A percentile compares a stretch with the other conserved stretches of the same genome.
Evolutionary conservation across 2,797 vertebrate species (phyloP).

Genomic region (Malacoraja senta): DNA sequence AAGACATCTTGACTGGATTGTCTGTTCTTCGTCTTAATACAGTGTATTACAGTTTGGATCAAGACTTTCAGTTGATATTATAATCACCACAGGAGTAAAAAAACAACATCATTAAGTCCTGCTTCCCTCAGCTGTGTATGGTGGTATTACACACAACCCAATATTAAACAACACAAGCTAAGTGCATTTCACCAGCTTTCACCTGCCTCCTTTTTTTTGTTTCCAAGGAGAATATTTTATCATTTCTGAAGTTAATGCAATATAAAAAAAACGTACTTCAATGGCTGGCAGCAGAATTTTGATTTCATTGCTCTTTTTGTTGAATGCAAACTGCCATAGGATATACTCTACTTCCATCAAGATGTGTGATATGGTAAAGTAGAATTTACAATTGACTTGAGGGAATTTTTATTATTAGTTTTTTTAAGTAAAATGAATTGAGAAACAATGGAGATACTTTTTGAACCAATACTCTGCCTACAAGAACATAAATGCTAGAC

Average conservation of each 20-base stretch:
- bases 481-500: background rate
- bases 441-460: background rate
- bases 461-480: background rate
- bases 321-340: no score
- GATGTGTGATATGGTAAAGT: background rate
- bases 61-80: background rate
- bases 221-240: background rate
- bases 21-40: background rate
- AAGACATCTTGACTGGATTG: background rate
- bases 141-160: background rate
- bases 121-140: background rate
- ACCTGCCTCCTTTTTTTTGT: background rate
- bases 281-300: background rate
- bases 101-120: background rate
- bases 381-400: background rate
- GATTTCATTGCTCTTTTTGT: background rate
- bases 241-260: conserved; percentile 2
- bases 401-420: no score
- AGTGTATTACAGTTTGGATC: conserved; percentile 5
- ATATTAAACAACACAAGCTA: background rate
- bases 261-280: background rate
- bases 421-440: background rate
- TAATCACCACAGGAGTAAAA: conserved; percentile 22
- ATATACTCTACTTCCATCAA: background rate
- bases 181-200: background rate